phyloP scores from a whole-genome alignment of 2,797 vertebrate genomes.

The Megalops cyprinoides region DNA sequence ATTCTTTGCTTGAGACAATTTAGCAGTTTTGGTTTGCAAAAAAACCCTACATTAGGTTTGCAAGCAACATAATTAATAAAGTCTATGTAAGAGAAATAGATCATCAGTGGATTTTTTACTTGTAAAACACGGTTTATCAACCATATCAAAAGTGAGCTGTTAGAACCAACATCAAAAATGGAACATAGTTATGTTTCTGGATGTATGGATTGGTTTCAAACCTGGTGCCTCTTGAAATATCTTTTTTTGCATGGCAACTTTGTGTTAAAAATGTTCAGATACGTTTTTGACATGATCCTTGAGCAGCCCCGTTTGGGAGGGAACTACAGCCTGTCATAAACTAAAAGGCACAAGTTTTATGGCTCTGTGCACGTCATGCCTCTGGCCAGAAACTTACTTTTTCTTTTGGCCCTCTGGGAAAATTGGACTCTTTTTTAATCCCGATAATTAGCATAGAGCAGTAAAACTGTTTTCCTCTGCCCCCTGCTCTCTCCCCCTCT shows the following conservation, averaged over 20 bases:
- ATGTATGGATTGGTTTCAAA: too few relatives aligned
- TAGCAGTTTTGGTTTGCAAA: slow-evolving; percentile 27
- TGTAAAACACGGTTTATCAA: not conserved
- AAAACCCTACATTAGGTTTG: slow-evolving; percentile 1
- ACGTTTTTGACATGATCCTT: not conserved
- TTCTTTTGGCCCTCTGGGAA: slow-evolving; percentile 49
- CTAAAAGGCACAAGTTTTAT: slow-evolving; percentile 69
- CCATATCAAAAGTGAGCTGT: not conserved
- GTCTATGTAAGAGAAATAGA: not conserved
- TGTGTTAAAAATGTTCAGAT: not conserved
- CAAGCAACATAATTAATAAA: not conserved
- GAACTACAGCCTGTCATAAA: slow-evolving; percentile 51
- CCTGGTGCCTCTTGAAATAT: too few relatives aligned
- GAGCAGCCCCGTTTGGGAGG: not conserved
- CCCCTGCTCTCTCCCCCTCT: slow-evolving; percentile 9
- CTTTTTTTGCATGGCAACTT: too few relatives aligned
- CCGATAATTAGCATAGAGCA: slow-evolving; percentile 67
- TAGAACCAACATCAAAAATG: not conserved
- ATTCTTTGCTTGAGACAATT: slow-evolving; percentile 25
- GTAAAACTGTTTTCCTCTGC: slow-evolving; percentile 64
- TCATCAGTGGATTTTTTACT: not conserved
- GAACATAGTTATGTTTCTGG: too few relatives aligned
- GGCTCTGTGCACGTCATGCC: slow-evolving; percentile 59
- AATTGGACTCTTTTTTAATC: slow-evolving; percentile 61
- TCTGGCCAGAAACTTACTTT: slow-evolving; percentile 54